A percentile compares a stretch with the other conserved stretches of the same genome.
Conservation (phyloP, 2,113 vertebrate genomes). For the Pelmatolapia mariae region DNA sequence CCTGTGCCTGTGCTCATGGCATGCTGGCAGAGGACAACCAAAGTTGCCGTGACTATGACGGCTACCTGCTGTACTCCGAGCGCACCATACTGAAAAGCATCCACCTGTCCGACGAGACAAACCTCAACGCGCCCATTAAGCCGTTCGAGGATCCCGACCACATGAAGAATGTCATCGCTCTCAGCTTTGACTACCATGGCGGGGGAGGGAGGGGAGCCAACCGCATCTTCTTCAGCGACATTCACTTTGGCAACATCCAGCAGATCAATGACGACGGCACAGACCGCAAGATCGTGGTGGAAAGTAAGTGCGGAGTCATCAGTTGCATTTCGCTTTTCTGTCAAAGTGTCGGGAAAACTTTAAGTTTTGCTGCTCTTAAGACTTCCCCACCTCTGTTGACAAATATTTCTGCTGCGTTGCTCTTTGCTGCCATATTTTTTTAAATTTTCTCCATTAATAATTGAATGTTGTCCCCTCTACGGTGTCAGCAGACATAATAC, state of each 20-base stretch:
- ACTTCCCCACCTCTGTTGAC: not conserved
- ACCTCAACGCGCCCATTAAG: slow-evolving; percentile 92
- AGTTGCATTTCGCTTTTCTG: not conserved
- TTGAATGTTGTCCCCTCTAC: not conserved
- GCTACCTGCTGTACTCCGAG: slow-evolving; percentile 95
- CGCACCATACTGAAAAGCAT: slow-evolving; percentile 97
- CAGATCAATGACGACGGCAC: slow-evolving; percentile 91
- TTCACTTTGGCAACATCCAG: slow-evolving; percentile 98
- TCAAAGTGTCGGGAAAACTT: fast-evolving
- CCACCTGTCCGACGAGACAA: slow-evolving; percentile 92
- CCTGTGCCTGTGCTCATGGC: slow-evolving; percentile 92
- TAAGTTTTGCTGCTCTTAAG: not conserved
- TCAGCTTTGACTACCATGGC: slow-evolving; percentile 89
- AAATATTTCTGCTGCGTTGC: not conserved
- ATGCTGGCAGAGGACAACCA: slow-evolving; percentile 87
- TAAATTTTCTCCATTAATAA: not conserved
- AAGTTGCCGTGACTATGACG: slow-evolving; percentile 88
- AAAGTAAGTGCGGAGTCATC: slow-evolving; percentile 79
- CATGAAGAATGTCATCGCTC: slow-evolving; percentile 97
- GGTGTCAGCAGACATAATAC: not conserved
- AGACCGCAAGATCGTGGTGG: slow-evolving; percentile 86
- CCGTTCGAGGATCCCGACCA: slow-evolving; percentile 95
- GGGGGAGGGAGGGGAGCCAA: slow-evolving; percentile 82
- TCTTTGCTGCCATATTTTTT: not conserved
- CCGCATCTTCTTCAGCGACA: slow-evolving; percentile 96